Evolutionary conservation across 2,888 invertebrate species (phyloP).

Genomic region (Nephrocerus scutellatus): DNA sequence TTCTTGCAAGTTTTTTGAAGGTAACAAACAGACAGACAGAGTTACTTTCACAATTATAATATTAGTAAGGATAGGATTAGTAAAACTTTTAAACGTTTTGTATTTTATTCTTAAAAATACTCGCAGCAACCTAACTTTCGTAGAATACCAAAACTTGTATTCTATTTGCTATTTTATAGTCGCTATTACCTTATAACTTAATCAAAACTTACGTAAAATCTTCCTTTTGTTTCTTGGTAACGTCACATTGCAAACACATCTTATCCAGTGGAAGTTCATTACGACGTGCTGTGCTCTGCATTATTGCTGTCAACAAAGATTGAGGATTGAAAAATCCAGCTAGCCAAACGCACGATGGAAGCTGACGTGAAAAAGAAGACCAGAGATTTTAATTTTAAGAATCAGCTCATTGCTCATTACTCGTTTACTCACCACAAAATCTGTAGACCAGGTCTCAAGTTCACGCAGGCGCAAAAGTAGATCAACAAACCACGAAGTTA

Average conservation of each 20-base stretch:
- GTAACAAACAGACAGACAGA: too few relatives aligned
- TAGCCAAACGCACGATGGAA: slow-evolving; percentile 90
- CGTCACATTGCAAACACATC: slow-evolving; percentile 95
- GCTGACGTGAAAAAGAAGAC: slow-evolving; percentile 47
- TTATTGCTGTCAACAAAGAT: slow-evolving; percentile 90
- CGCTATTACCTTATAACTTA: too few relatives aligned
- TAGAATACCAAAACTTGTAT: too few relatives aligned
- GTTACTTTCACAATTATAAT: too few relatives aligned
- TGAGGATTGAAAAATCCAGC: slow-evolving; percentile 98
- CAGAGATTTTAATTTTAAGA: background rate
- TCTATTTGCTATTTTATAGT: too few relatives aligned
- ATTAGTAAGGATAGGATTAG: too few relatives aligned
- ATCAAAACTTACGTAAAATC: slow-evolving; percentile 76
- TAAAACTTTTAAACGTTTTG: too few relatives aligned
- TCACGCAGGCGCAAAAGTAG: slow-evolving; percentile 77
- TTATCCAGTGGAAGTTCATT: slow-evolving; percentile 91
- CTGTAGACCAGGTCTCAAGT: slow-evolving; percentile 89
- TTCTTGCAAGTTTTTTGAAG: too few relatives aligned
- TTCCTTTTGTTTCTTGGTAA: slow-evolving; percentile 93
- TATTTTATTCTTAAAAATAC: too few relatives aligned
- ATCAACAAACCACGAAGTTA: slow-evolving; percentile 91
- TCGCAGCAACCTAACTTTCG: too few relatives aligned
- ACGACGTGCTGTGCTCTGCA: slow-evolving; percentile 93
- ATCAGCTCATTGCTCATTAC: slow-evolving; percentile 6
- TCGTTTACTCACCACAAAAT: slow-evolving; percentile 68